Conservation (phyloP, 2,888 invertebrate species). For the Trichopoda pennipes region DNA sequence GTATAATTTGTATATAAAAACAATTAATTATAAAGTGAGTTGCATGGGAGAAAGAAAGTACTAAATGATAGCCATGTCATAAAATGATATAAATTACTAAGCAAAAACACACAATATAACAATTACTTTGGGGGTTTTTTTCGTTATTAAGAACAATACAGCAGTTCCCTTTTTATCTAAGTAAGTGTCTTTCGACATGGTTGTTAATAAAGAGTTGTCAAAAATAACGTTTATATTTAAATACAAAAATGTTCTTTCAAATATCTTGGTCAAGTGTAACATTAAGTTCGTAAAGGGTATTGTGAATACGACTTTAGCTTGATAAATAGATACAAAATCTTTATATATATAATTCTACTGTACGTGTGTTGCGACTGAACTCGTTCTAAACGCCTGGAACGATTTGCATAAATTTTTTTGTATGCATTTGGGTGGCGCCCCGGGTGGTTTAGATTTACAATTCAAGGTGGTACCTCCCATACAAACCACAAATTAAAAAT, state of each 20-base stretch:
- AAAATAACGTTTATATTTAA: not conserved
- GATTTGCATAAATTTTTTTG: too few relatives aligned
- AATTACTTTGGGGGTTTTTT: constrained; percentile 26
- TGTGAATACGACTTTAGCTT: too few relatives aligned
- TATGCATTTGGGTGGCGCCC: too few relatives aligned
- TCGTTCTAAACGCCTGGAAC: too few relatives aligned
- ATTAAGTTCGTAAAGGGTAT: too few relatives aligned
- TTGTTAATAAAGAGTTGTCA: not conserved
- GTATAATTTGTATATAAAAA: constrained; percentile 65
- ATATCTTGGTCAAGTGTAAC: too few relatives aligned
- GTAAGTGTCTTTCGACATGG: not conserved
- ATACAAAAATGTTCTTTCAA: not conserved
- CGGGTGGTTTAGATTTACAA: too few relatives aligned
- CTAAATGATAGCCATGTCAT: constrained; percentile 54
- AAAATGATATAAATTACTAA: constrained; percentile 55
- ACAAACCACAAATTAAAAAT: too few relatives aligned
- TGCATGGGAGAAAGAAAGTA: not conserved
- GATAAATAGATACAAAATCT: too few relatives aligned
- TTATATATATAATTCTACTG: too few relatives aligned
- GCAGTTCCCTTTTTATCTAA: not conserved
- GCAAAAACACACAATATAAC: constrained; percentile 31
- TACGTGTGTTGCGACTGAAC: too few relatives aligned
- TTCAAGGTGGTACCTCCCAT: too few relatives aligned
- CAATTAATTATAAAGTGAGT: constrained; percentile 57
- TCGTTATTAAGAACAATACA: not conserved